A percentile compares a stretch with the other conserved stretches of the same genome.
phyloP scores from a whole-genome alignment of 37 sponge, comb jelly and placozoan genomes.

The Halisarca cf. caerulea region DNA sequence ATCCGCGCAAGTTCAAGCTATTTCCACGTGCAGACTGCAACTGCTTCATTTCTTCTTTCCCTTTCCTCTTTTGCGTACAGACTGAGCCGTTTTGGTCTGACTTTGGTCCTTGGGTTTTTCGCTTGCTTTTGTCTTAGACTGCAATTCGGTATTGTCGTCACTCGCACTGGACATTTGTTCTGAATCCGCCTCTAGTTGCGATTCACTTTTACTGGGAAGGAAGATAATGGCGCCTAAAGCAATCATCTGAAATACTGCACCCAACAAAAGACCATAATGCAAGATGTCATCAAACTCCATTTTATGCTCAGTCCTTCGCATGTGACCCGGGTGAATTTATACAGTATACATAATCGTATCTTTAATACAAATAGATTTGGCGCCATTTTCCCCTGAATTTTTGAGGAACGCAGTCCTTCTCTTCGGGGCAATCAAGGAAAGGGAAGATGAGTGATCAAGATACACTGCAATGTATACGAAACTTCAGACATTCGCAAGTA shows the following conservation, averaged over 20 bases:
- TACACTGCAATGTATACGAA: neutral
- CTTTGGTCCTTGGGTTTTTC: neutral
- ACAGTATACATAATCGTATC: no score
- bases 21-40: no score
- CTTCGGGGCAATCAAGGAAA: no score
- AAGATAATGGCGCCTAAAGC: conserved; percentile 19
- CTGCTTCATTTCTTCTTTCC: conserved; percentile 15
- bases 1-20: no score
- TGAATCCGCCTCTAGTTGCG: neutral
- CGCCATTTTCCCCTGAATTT: no score
- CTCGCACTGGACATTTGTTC: neutral
- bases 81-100: neutral
- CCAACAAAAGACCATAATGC: conserved; percentile 9
- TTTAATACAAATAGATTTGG: no score
- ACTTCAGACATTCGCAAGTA: neutral
- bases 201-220: neutral
- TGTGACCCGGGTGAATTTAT: no score
- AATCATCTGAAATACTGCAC: conserved; percentile 26
- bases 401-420: no score
- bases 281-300: conserved; percentile 12
- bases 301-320: neutral
- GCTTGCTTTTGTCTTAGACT: no score
- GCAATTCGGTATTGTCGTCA: neutral
- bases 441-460: neutral
- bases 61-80: neutral